A percentile compares a stretch with the other conserved stretches of the same genome.
Evolutionary conservation across 2,888 invertebrate species (phyloP).

Genomic region (Heliconius erato): DNA sequence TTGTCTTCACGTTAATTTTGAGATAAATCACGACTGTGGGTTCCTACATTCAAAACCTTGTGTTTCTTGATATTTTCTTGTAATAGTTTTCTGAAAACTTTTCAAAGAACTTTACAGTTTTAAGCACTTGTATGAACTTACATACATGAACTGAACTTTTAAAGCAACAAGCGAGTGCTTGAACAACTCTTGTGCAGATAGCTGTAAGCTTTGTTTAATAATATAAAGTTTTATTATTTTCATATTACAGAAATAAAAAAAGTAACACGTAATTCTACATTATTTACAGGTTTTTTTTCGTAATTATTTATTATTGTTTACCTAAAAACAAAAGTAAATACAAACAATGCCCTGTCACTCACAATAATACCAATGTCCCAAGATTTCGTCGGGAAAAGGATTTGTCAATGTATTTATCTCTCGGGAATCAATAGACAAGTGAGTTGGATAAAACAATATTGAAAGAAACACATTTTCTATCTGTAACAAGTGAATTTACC

Average conservation of each 20-base stretch:
- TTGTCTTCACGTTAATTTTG: neutral
- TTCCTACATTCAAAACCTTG: neutral
- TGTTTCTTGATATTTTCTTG: constrained; percentile 12
- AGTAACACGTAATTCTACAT: no score
- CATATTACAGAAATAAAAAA: neutral
- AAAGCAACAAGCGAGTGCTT: constrained; percentile 26
- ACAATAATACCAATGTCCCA: constrained; percentile 28
- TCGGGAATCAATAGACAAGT: constrained; percentile 29
- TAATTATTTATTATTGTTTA: neutral
- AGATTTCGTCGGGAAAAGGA: constrained; percentile 28
- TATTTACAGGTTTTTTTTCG: neutral
- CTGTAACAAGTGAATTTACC: neutral
- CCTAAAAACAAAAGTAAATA: constrained; percentile 7
- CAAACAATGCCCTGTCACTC: constrained; percentile 20
- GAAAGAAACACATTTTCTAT: constrained; percentile 8
- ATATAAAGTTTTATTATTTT: neutral
- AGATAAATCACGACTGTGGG: neutral
- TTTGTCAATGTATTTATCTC: constrained; percentile 32
- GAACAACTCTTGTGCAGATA: constrained; percentile 9
- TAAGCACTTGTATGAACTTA: constrained; percentile 22
- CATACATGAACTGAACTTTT: constrained; percentile 16
- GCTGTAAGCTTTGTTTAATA: neutral
- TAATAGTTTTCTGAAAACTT: constrained; percentile 2
- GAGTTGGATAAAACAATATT: constrained; percentile 31
- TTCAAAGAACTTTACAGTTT: neutral